Percentiles rank a stretch among this genome's conserved stretches.
Evolutionary conservation across 2,888 invertebrate genomes (phyloP).

Genomic region (Zaprionus obscuricornis): DNA sequence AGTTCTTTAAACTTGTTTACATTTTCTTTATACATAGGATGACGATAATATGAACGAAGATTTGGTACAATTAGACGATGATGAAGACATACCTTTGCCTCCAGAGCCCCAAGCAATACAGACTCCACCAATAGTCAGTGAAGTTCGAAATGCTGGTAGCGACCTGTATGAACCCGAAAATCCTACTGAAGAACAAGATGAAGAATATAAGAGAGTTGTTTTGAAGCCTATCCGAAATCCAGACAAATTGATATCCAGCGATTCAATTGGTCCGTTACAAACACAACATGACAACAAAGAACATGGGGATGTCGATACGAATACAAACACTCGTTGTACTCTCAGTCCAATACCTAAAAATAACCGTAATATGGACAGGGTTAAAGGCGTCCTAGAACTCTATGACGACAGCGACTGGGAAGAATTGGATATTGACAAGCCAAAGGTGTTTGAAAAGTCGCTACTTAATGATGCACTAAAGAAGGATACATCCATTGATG

Average conservation of each 20-base stretch:
- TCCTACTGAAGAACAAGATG: conserved; percentile 72
- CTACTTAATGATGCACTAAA: conserved; percentile 83
- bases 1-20: too few relatives aligned
- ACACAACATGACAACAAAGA: too few relatives aligned
- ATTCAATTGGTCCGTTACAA: conserved; percentile 9
- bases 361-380: conserved; percentile 52
- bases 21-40: conserved; percentile 84
- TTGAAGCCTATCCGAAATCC: conserved; percentile 3
- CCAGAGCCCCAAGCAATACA: conserved; percentile 69
- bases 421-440: conserved; percentile 81
- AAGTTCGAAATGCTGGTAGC: conserved; percentile 19
- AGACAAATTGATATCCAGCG: background rate
- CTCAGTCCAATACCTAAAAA: conserved; percentile 61
- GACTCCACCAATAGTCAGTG: too few relatives aligned
- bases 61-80: conserved; percentile 83
- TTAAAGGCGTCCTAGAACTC: conserved; percentile 84
- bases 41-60: conserved; percentile 84
- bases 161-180: conserved; percentile 83
- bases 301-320: conserved; percentile 36
- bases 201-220: conserved; percentile 24
- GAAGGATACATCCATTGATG: conserved; percentile 4
- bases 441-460: conserved; percentile 66
- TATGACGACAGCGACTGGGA: conserved; percentile 85
- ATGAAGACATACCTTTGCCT: conserved; percentile 82
- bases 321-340: conserved; percentile 42